Evolutionary conservation across 2,888 invertebrate genomes (phyloP), one percentile per base, ranked within the genome.

Genomic region (Chrysomela aeneicollis): DNA sequence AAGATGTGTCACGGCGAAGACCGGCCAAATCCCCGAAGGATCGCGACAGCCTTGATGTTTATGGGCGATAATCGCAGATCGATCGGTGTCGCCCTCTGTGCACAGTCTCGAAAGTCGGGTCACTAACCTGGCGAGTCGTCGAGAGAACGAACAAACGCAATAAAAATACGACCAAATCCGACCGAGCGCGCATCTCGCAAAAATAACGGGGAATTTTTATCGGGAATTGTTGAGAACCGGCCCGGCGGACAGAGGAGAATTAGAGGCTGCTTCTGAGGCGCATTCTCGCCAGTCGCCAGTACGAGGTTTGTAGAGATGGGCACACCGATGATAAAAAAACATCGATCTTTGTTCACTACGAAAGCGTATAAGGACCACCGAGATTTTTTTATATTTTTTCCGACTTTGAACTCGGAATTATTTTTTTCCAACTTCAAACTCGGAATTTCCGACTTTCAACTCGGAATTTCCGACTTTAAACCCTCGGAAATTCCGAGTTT

Each of bases 151-250:
- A 42, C 42, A 15, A 42, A 57, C 76, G 73, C 73, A 81, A 81
- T 80, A 81, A 81, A 81, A 81, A 81, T 79, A 81, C n/a, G 42
- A 81, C 79, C 81, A 82, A 82, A 82, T 81, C 80, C 81, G 80
- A 78, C 78, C 78, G 42, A 42, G 42, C 42, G 12, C 61, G 71
- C 72, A 71, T 71, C 73, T 71, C 77, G 81, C 79, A 81, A 82
- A 82, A 82, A 81, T 82, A 82, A 82, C 82, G 82, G 82, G 71
- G 80, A 76, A 82, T 82, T 82, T 82, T 82, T 82, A 82, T 80
- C 80, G 78, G 77, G 79, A 81, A 82, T 79, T 78, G 76, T 75
- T 72, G 77, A 77, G 78, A 77, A 77, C 78, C 77, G 77, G 78
- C 78, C 78, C 77, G 76, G 77, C 77, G 76, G 77, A 73, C 73